Evolutionary conservation across 2,888 invertebrate genomes (phyloP), one percentile per base, ranked within the genome.

Genomic region (Cancer borealis): DNA sequence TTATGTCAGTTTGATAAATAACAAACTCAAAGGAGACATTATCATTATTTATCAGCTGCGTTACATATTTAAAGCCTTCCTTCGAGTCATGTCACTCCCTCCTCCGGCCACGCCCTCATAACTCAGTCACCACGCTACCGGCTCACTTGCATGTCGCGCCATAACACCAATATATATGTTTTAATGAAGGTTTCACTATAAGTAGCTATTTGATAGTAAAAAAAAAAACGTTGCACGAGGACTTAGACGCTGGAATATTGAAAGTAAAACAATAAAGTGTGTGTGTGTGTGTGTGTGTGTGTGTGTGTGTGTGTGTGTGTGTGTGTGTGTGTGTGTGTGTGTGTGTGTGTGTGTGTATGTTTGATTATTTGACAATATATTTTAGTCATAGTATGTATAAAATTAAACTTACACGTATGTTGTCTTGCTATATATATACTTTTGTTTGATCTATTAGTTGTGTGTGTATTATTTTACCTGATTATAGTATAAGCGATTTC

Each of bases 241-340:
- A 60, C 21, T 60, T 60, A 21, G 21, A 21, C 60, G 60, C 17
- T 60, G 21, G 21, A 60, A 60, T 60, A 17, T 17, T n/a, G n/a
- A n/a, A n/a, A n/a, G n/a, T n/a, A n/a, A n/a, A n/a, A n/a, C n/a
- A n/a, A n/a, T n/a, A n/a, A n/a, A n/a, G n/a, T n/a, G 60, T 66
- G 60, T 66, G 60, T 66, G 60, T 66, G 60, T 66, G 60, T 66
- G 60, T 66, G 21, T 66, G 60, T 66, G 60, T 66, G 73, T 73
- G 26, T 73, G 73, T 73, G 73, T 60, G 73, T 39, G 30, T 84
- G 84, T 84, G 84, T 84, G 12, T 79, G 84, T 84, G 39, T 84
- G 84, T 84, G 39, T 84, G 84, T 84, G 39, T 84, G 84, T 84
- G 39, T 84, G 39, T 84, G 54, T 84, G 84, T 39, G 84, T 84